Evolutionary conservation across 2,888 invertebrate species (phyloP).

Genomic region (Lumbricus terrestris): DNA sequence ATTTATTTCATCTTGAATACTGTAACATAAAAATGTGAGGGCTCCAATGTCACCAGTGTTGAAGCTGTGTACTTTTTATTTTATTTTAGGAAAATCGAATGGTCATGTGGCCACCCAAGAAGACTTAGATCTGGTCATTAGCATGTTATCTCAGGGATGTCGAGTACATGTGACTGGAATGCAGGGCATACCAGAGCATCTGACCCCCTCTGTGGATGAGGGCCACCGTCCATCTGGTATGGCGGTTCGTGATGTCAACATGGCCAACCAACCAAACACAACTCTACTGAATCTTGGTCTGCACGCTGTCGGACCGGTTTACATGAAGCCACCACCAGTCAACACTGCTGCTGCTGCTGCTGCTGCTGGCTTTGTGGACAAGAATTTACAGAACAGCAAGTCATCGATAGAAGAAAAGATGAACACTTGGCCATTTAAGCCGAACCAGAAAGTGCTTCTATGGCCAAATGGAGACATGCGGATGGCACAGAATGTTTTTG

Average conservation of each 20-base stretch:
- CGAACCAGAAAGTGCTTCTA: not conserved
- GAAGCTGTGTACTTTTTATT: not conserved
- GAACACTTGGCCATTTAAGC: constrained; percentile 13
- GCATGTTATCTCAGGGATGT: constrained; percentile 8
- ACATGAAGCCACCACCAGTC: not conserved
- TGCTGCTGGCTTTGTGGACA: not conserved
- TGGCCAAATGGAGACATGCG: not conserved
- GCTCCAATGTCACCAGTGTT: not conserved
- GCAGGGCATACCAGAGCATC: constrained; percentile 14
- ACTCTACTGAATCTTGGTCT: not conserved
- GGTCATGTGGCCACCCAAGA: constrained; percentile 16
- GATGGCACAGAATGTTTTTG: not conserved
- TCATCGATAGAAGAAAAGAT: not conserved
- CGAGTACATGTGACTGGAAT: not conserved
- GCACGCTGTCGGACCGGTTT: not conserved
- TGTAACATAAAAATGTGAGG: too few relatives aligned
- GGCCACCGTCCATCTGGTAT: not conserved
- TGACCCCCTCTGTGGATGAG: not conserved
- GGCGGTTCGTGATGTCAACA: not conserved
- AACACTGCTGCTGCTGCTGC: not conserved
- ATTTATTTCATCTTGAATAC: not conserved
- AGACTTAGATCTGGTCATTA: constrained; percentile 15
- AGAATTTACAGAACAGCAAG: not conserved
- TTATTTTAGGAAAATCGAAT: not conserved
- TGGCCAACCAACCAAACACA: not conserved